Evolutionary conservation across 2,797 vertebrate species (phyloP), one percentile per base, ranked within the genome.

Genomic region (Apodemus agrarius): DNA sequence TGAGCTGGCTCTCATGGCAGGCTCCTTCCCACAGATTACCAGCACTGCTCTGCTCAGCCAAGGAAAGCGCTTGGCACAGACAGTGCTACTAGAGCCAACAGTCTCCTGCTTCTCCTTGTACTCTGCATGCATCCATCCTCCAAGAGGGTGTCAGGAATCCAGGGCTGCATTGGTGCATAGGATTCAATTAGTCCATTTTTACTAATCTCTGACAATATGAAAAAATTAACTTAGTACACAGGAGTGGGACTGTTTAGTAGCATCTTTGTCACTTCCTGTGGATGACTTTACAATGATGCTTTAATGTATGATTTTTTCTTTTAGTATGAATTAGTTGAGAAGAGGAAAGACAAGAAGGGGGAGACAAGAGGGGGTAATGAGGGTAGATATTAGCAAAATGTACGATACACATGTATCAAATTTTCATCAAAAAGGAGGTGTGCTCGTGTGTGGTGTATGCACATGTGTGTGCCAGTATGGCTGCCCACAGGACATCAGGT

Each of bases 221-320:
- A 46, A 89, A 89, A 78, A 81, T 14, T 65, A 79, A 65, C 9
- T 89, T 61, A 90, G 46, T 61, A 26, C 6, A n/a, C 54, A 81
- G 43, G 26, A 37, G 19, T 72, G 61, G 29, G 29, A 54, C 3
- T 14, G 43, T 61, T 76, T 31, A 43, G 43, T 83, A 31, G 34
- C 24, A 75, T 52, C 43, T 40, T 46, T 49, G 83, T 81, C 4
- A 81, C 52, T 93, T 91, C 75, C 46, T 76, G 6, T 31, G 46
- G 46, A 79, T 79, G 79, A 37, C 37, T 93, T 93, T 79, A 75
- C 24, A 74, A 63, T 74, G 85, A 61, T 49, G 49, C 90, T 75
- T 59, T 87, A 84, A 22, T 46, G 29, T 90, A 22, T n/a, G 49
- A 49, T 19, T 49, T 96, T 96, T 93, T 72, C 40, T 88, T 61